phyloP scores from a whole-genome alignment of 2,113 vertebrate species.

The Hippocampus barbouri region DNA sequence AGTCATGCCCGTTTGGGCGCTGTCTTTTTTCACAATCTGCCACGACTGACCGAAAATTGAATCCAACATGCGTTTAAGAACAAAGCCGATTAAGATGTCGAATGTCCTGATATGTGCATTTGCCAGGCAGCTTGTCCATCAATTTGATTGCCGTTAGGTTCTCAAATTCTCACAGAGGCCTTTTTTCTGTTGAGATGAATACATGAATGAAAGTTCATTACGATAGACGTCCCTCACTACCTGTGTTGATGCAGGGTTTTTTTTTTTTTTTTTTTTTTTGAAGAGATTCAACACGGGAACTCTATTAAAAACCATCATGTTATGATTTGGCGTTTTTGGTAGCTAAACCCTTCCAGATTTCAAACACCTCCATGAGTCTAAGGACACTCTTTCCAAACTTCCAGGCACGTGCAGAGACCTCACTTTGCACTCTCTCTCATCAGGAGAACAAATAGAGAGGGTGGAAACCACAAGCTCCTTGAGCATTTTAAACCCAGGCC shows the following conservation, averaged over 20 bases:
- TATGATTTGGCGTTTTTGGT: constrained; percentile 22
- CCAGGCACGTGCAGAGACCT: constrained; percentile 24
- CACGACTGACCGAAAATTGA: constrained; percentile 24
- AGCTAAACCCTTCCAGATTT: constrained; percentile 11
- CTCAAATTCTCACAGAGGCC: constrained; percentile 24
- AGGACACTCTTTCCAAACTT: constrained; percentile 13
- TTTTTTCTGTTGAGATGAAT: constrained; percentile 20
- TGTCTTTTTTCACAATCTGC: constrained; percentile 25
- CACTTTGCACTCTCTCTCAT: constrained; percentile 24
- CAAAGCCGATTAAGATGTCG: constrained; percentile 40
- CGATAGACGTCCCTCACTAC: constrained; percentile 3
- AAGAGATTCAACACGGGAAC: constrained; percentile 21
- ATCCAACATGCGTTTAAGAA: constrained; percentile 32
- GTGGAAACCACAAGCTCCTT: constrained; percentile 26
- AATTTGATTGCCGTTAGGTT: constrained; percentile 20
- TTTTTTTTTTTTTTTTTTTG: constrained; percentile 17
- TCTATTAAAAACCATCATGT: constrained; percentile 19
- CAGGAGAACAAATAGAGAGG: constrained; percentile 30
- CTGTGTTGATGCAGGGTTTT: constrained; percentile 13
- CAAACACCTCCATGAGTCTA: constrained; percentile 10
- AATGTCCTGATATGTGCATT: constrained; percentile 29
- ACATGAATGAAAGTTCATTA: constrained; percentile 8
- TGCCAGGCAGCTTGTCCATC: constrained; percentile 27
- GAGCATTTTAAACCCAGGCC: constrained; percentile 29
- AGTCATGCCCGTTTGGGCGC: constrained; percentile 25